Evolutionary conservation across 2,113 vertebrate species (phyloP), one percentile per base, ranked within the genome.

Genomic region (Sinocyclocheilus anophthalmus): DNA sequence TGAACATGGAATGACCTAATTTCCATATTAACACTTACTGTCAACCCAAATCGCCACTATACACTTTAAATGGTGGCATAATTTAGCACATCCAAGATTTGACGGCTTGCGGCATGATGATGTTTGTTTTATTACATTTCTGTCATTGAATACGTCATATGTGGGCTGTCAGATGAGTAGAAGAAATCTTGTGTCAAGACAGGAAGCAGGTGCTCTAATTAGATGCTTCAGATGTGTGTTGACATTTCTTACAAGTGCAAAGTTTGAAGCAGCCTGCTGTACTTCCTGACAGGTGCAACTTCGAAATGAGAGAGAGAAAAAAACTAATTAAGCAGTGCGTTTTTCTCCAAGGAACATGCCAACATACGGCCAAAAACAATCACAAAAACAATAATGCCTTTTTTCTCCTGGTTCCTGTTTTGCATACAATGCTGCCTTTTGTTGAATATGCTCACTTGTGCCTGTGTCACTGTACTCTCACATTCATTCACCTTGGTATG

Each of bases 201-300:
- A 77, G 24, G 26, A 55, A 55, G 75, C 48, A 53, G 75, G 75
- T 39, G 50, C 63, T 57, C 84, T 90, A 87, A 88, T 88, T 86
- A 87, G 61, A 30, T 4, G 26, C 63, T 84, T 84, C 72, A 82
- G 72, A 67, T 69, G 13, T 22, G 37, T 24, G 55, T 63, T 84
- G 88, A 85, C 59, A 81, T 81, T 85, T 70, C 14, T 69, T 61
- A 30, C 80, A 18, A 86, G 65, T 59, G 45, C 63, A 80, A 82
- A 70, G 73, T 85, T 30, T 26, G 70, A 61, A 37, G 16, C n/a
- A 81, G 48, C 69, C 45, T 69, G 8, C 33, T 57, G 16, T 57
- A 2, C 8, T 22, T 42, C 91, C 84, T 91, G 91, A 91, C 87
- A 90, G 86, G 88, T 88, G 84, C 89, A 84, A 89, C 88, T 90